These are phyloP conservation scores for Stomatorhinus ivindoensis DNA, from an alignment of 2,113 vertebrate species.

Conservation along the genomic window DNA sequence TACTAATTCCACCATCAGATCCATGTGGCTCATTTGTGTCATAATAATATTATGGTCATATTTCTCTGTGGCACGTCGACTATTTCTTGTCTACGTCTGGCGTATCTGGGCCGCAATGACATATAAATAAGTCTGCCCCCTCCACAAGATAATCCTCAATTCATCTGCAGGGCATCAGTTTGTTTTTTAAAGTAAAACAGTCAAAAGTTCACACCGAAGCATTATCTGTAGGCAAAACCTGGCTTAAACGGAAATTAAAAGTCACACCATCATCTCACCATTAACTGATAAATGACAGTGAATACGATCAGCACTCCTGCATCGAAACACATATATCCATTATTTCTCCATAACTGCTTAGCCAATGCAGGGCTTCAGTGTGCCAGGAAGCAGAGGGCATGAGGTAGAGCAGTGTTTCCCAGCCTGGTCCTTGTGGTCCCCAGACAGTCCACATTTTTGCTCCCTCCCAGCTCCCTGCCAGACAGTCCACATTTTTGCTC, in stretches of 20 bases:
- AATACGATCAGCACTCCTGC: not conserved
- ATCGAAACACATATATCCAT: not conserved
- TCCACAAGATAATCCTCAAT: not conserved
- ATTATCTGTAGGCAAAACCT: not conserved
- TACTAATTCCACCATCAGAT: not conserved
- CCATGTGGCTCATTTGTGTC: not conserved
- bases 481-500: no score
- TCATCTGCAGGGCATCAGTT: not conserved
- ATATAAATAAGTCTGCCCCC: not conserved
- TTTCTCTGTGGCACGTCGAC: not conserved
- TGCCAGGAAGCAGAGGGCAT: not conserved
- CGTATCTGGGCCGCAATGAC: not conserved
- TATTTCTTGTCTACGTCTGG: not conserved
- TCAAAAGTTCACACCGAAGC: not conserved
- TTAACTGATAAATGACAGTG: not conserved
- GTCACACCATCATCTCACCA: not conserved
- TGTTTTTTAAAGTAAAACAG: not conserved
- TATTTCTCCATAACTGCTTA: not conserved
- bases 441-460: no score
- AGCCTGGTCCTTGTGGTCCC: not conserved
- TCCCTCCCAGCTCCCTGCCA: no score
- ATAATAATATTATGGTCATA: conserved; percentile 1
- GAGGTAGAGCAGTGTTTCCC: not conserved
- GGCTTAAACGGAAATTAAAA: not conserved
- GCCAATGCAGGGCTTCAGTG: not conserved